A percentile compares a stretch with the other conserved stretches of the same genome.
Evolutionary conservation across 2,113 vertebrate species (phyloP).

Genomic region (Neodontobutis hainanensis): DNA sequence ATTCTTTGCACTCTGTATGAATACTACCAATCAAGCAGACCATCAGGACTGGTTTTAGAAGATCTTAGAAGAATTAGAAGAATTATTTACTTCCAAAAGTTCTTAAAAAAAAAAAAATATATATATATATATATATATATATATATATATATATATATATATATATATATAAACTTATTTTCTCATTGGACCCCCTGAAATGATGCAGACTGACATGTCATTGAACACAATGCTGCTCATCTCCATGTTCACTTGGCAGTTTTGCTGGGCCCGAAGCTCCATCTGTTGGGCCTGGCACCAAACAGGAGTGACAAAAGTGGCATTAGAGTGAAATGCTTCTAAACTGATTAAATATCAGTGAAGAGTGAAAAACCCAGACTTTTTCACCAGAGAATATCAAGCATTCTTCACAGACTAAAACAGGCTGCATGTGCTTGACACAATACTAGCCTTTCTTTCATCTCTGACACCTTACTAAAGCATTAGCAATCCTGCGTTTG

Average conservation of each 20-base stretch:
- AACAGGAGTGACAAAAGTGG: not conserved
- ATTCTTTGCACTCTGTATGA: no score
- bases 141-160: not conserved
- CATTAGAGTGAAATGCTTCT: not conserved
- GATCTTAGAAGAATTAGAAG: no score
- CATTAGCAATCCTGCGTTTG: not conserved
- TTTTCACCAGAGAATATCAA: not conserved
- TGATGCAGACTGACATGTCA: not conserved
- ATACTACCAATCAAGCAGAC: no score
- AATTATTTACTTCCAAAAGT: no score
- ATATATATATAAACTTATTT: not conserved
- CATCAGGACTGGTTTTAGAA: no score
- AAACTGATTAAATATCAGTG: not conserved
- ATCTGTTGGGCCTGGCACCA: conserved; percentile 5
- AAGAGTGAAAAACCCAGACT: not conserved
- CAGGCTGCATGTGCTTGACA: not conserved
- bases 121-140: no score
- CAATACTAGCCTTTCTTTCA: not conserved
- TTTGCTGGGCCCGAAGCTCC: conserved; percentile 2
- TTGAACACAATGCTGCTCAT: not conserved
- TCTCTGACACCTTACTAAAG: not conserved
- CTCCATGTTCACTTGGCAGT: conserved; percentile 5
- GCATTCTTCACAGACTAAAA: not conserved
- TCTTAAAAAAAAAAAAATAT: no score
- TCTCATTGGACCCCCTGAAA: not conserved